A percentile compares a stretch with the other conserved stretches of the same genome.
Conservation (phyloP, 2,888 invertebrate genomes). For the Microctonus hyperodae region DNA sequence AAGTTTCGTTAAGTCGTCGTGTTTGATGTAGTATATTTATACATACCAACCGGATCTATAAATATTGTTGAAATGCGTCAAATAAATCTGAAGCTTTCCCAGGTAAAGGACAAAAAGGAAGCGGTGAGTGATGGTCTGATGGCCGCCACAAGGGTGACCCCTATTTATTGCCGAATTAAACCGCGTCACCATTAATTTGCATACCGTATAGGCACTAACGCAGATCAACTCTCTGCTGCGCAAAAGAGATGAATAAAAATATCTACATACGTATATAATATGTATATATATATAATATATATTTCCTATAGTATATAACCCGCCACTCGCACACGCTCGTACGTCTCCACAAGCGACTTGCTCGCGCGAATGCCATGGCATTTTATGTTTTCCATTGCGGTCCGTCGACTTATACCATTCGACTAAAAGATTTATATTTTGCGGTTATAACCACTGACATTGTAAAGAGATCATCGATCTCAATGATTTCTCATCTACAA, state of each 20-base stretch:
- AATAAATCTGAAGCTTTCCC: slow-evolving; percentile 63
- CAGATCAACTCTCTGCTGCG: slow-evolving; percentile 29
- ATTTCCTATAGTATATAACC: no score
- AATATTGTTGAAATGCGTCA: slow-evolving; percentile 62
- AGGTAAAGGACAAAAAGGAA: slow-evolving; percentile 56
- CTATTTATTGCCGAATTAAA: slow-evolving; percentile 64
- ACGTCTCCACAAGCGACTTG: slow-evolving; percentile 25
- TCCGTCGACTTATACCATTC: slow-evolving; percentile 31
- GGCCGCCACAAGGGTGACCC: slow-evolving; percentile 59
- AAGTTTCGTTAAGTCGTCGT: slow-evolving; percentile 48
- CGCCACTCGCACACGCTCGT: slow-evolving; percentile 7
- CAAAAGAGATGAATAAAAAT: slow-evolving; percentile 18
- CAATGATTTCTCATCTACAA: slow-evolving; percentile 26
- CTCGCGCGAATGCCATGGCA: slow-evolving; percentile 21
- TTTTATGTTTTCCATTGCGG: slow-evolving; percentile 34
- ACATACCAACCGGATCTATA: slow-evolving; percentile 60
- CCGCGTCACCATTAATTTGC: slow-evolving; percentile 63
- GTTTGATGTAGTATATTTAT: slow-evolving; percentile 43
- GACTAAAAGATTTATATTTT: slow-evolving; percentile 33
- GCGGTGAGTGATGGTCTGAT: slow-evolving; percentile 59
- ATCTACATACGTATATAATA: slow-evolving; percentile 10
- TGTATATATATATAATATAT: background rate
- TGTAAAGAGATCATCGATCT: slow-evolving; percentile 37
- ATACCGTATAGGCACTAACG: slow-evolving; percentile 50
- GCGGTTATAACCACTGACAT: slow-evolving; percentile 19